Conservation (phyloP, 2,113 vertebrate species). For the Zapus hudsonius region DNA sequence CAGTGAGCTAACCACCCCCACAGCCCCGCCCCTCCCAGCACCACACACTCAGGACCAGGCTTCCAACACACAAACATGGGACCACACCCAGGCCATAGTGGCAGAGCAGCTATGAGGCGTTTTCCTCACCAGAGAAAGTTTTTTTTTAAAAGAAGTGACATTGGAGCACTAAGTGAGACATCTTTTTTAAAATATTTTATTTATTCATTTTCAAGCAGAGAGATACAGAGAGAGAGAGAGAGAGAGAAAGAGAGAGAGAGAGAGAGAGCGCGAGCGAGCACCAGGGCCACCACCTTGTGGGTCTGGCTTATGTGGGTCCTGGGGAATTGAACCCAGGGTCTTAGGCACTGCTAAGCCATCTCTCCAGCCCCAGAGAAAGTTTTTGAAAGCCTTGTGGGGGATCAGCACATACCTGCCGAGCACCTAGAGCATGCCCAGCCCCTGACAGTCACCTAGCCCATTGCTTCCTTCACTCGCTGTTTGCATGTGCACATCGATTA, state of each 20-base stretch:
- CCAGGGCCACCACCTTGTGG: too few species aligned
- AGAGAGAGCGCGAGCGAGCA: too few species aligned
- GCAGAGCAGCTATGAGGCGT: background rate
- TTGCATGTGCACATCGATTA: accelerated
- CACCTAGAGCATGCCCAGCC: background rate
- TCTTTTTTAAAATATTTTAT: too few species aligned
- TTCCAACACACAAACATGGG: background rate
- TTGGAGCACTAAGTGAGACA: too few species aligned
- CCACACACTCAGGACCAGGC: background rate
- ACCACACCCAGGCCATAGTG: background rate
- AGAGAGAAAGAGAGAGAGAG: too few species aligned
- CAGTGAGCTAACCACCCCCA: background rate
- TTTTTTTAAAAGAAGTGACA: too few species aligned
- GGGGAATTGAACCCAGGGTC: too few species aligned
- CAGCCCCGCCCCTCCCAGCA: background rate
- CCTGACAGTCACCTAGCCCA: background rate
- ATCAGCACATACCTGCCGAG: accelerated
- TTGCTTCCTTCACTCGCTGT: background rate
- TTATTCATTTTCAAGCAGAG: too few species aligned
- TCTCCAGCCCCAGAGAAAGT: background rate
- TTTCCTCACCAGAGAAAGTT: background rate
- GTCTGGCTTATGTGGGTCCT: too few species aligned
- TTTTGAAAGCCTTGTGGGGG: background rate
- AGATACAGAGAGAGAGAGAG: too few species aligned
- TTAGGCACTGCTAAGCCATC: too few species aligned